Evolutionary conservation across 2,797 vertebrate genomes (phyloP).

Genomic region (Lacerta viridis): DNA sequence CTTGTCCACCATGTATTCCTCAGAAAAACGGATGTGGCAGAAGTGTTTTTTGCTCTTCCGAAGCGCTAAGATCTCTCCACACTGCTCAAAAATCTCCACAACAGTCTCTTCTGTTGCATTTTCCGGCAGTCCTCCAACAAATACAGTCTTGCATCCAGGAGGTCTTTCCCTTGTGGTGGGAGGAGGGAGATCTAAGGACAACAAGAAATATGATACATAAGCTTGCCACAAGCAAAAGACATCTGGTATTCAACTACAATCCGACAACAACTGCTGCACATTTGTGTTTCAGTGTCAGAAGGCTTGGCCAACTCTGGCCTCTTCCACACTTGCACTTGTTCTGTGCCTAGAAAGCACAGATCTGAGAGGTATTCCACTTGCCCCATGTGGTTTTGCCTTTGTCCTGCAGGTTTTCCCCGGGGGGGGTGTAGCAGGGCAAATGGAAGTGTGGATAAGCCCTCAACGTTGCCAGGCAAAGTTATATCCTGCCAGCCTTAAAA

Average conservation of each 20-base stretch:
- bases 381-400: too few species aligned
- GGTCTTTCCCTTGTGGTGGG: slow-evolving; percentile 94
- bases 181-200: slow-evolving; percentile 89
- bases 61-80: slow-evolving; percentile 93
- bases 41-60: slow-evolving; percentile 98
- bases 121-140: slow-evolving; percentile 95
- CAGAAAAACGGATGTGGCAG: slow-evolving; percentile 95
- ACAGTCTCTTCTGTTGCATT: slow-evolving; percentile 93
- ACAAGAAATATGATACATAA: slow-evolving; percentile 45
- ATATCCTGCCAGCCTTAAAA: not conserved
- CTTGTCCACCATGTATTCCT: slow-evolving; percentile 94
- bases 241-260: slow-evolving; percentile 5
- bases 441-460: not conserved
- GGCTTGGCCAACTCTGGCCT: not conserved
- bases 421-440: too few species aligned
- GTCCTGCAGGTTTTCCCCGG: too few species aligned
- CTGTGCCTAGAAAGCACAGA: too few species aligned
- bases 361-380: too few species aligned
- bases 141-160: slow-evolving; percentile 96
- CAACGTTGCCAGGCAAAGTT: not conserved
- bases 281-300: not conserved
- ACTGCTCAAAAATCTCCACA: slow-evolving; percentile 94
- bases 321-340: too few species aligned
- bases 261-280: not conserved
- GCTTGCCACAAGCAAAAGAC: not conserved